These are phyloP conservation scores for Diprion similis DNA, from an alignment of 1,140 invertebrate species.

Conservation along the genomic window DNA sequence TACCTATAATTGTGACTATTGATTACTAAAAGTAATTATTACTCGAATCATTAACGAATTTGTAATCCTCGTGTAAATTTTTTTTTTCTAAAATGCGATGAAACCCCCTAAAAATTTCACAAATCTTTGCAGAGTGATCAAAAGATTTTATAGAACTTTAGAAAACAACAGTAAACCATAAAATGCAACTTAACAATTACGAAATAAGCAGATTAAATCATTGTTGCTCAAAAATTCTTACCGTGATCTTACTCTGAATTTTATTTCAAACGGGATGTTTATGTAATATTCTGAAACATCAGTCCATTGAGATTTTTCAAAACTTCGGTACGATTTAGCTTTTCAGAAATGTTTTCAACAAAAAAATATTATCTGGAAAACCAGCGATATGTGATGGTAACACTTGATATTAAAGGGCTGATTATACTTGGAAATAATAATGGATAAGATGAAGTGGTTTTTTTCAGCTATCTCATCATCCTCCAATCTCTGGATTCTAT, in stretches of 20 bases:
- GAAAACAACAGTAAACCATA: not conserved
- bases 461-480: constrained; percentile 90
- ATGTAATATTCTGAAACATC: not conserved
- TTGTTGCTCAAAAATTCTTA: too few relatives aligned
- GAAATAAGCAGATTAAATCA: too few relatives aligned
- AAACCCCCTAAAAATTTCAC: too few relatives aligned
- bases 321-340: too few relatives aligned
- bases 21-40: constrained; percentile 16
- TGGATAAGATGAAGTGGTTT: constrained; percentile 21
- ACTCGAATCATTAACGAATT: not conserved
- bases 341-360: too few relatives aligned
- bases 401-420: too few relatives aligned
- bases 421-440: not conserved
- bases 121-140: not conserved
- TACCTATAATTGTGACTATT: constrained; percentile 14
- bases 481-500: constrained; percentile 93
- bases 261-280: not conserved
- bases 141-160: not conserved
- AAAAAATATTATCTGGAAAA: constrained; percentile 10
- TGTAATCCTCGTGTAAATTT: too few relatives aligned
- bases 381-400: too few relatives aligned
- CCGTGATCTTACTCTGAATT: too few relatives aligned
- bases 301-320: too few relatives aligned
- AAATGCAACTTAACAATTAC: not conserved
- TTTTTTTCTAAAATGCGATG: too few relatives aligned